Evolutionary conservation across 2,797 vertebrate genomes (phyloP), one percentile per base, ranked within the genome.

Genomic region (Esox lucius): DNA sequence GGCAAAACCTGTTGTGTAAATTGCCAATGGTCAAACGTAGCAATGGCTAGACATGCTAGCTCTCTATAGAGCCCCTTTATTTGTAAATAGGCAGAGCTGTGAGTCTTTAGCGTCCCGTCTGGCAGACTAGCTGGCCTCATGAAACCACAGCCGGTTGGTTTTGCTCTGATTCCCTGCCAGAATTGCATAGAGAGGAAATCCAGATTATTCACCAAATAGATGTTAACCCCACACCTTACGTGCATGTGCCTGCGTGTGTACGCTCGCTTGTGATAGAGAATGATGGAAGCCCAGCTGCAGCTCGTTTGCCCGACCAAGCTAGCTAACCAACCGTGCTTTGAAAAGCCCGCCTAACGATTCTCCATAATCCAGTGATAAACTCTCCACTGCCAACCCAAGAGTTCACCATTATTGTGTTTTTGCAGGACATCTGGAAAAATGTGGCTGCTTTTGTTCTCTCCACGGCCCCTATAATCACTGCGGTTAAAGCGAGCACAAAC

Each of bases 351-450:
- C 80, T 70, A 86, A 84, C 79, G 87, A 88, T 86, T 90, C 79
- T 75, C 81, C 66, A 74, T 90, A 91, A 91, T 90, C 85, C 86
- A 33, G 65, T 88, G 87, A 88, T 88, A 91, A 91, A 88, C 79
- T 87, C 84, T 83, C 77, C 79, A 78, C 81, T 49, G 80, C 79
- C 72, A 74, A 76, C 78, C 83, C 76, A 70, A 81, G 81, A 84
- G 83, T 86, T 87, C 76, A 72, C 75, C 76, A 85, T 91, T 90
- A 83, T 86, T 77, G 79, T 83, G 82, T 90, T 91, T 88, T 89
- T 78, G 76, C 85, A 81, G 75, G 71, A 93, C 93, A 93, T 93
- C 92, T 94, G 93, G 91, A 92, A 93, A 87, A 83, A 85, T 91
- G 91, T 87, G 82, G 59, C 79, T 80, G 77, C 81, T 89, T 91